Conservation (phyloP, 2,113 vertebrate species). For the Crotophaga sulcirostris region DNA sequence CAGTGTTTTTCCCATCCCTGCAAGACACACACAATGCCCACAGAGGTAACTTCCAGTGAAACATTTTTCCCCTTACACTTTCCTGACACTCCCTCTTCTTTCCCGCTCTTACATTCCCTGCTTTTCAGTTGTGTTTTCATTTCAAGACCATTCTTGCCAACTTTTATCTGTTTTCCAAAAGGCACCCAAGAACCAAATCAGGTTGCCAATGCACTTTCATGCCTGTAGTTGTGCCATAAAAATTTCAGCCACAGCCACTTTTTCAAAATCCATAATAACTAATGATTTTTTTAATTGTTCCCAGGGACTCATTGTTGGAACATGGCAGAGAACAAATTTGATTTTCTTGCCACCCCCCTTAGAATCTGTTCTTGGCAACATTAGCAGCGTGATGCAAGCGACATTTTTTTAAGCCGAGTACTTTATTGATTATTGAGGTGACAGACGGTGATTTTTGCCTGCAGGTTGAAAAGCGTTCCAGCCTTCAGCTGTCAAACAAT, state of each 20-base stretch:
- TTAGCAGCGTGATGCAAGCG: neutral
- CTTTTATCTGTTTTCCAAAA: neutral
- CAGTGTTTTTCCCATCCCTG: neutral
- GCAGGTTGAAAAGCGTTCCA: neutral
- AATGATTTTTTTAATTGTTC: neutral
- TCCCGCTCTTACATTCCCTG: neutral
- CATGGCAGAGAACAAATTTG: neutral
- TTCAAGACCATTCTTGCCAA: neutral
- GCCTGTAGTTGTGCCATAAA: neutral
- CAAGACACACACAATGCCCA: neutral
- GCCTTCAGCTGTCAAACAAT: neutral
- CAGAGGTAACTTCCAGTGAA: neutral
- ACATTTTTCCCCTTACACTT: neutral
- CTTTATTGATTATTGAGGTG: neutral
- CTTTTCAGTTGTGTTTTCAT: neutral
- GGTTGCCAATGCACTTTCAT: fast-evolving
- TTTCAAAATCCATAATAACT: neutral
- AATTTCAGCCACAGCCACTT: neutral
- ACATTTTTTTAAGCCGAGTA: neutral
- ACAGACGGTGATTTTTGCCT: neutral
- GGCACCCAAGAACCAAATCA: neutral
- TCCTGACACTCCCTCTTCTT: neutral
- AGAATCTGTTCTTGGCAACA: neutral
- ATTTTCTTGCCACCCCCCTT: neutral
- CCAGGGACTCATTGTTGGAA: neutral